Conservation (phyloP, 2,888 invertebrate species). For the Idaea straminata region DNA sequence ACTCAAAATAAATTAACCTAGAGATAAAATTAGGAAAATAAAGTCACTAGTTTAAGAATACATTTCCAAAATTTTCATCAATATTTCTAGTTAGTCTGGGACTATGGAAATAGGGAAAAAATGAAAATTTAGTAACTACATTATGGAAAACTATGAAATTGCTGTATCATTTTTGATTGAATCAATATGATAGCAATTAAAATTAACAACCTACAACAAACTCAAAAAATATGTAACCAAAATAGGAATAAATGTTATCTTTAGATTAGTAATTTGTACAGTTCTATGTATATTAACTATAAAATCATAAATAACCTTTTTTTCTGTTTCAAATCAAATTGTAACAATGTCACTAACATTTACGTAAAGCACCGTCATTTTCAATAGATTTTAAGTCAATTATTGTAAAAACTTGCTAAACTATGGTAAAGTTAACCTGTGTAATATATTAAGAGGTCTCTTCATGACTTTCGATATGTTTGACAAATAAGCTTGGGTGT, state of each 20-base stretch:
- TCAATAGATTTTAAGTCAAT: slow-evolving; percentile 3
- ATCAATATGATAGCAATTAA: background rate
- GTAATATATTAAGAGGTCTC: slow-evolving; percentile 7
- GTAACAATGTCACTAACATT: background rate
- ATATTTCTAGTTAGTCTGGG: no score
- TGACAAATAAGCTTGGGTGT: no score
- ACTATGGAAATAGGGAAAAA: no score
- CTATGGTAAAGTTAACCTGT: slow-evolving; percentile 5
- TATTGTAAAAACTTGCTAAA: slow-evolving; percentile 10
- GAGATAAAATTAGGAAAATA: no score
- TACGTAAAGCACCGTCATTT: background rate
- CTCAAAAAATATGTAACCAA: background rate
- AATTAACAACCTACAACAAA: background rate
- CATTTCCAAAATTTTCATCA: no score
- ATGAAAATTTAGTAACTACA: no score
- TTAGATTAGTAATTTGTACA: background rate
- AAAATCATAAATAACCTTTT: background rate
- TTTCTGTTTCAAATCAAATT: background rate
- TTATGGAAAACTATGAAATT: background rate
- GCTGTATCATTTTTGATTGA: background rate
- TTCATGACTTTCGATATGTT: background rate
- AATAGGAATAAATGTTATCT: background rate
- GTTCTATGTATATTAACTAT: background rate
- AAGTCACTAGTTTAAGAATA: no score
- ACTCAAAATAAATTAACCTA: no score